These are phyloP conservation scores for Tromatobia lineatoria DNA, from an alignment of 2,888 invertebrate species.

Conservation along the genomic window DNA sequence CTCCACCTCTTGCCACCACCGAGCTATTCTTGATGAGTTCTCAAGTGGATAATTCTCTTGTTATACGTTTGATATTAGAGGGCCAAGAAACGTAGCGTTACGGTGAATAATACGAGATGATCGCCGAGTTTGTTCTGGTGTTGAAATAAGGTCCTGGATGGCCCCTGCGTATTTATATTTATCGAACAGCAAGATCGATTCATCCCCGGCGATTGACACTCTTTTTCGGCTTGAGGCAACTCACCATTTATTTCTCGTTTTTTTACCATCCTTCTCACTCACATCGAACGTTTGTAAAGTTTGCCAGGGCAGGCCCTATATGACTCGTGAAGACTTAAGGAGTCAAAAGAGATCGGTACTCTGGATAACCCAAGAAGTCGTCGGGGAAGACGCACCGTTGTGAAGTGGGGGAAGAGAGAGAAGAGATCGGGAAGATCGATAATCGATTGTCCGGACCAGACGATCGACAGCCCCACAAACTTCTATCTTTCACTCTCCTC, in stretches of 20 bases:
- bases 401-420: slow-evolving; percentile 1
- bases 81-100: slow-evolving; percentile 31
- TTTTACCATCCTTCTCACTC: slow-evolving; percentile 27
- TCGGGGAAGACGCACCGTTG: slow-evolving; percentile 17
- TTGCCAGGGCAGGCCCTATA: slow-evolving; percentile 40
- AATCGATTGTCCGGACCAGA: slow-evolving; percentile 53
- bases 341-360: slow-evolving; percentile 66
- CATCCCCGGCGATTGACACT: slow-evolving; percentile 72
- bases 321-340: slow-evolving; percentile 56
- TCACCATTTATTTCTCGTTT: slow-evolving; percentile 38
- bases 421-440: slow-evolving; percentile 65
- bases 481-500: slow-evolving; percentile 12
- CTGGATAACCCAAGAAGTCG: slow-evolving; percentile 66
- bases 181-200: slow-evolving; percentile 70
- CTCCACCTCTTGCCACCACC: slow-evolving; percentile 57
- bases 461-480: slow-evolving; percentile 62
- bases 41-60: slow-evolving; percentile 85
- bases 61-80: slow-evolving; percentile 82
- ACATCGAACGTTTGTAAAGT: slow-evolving; percentile 47
- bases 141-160: slow-evolving; percentile 47
- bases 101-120: not conserved
- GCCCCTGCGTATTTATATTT: slow-evolving; percentile 53
- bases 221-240: slow-evolving; percentile 56
- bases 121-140: slow-evolving; percentile 23
- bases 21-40: slow-evolving; percentile 73